Percentiles rank a stretch among this genome's conserved stretches.
phyloP scores from a whole-genome alignment of 2,113 vertebrate species.

The Heliornis fulica region DNA sequence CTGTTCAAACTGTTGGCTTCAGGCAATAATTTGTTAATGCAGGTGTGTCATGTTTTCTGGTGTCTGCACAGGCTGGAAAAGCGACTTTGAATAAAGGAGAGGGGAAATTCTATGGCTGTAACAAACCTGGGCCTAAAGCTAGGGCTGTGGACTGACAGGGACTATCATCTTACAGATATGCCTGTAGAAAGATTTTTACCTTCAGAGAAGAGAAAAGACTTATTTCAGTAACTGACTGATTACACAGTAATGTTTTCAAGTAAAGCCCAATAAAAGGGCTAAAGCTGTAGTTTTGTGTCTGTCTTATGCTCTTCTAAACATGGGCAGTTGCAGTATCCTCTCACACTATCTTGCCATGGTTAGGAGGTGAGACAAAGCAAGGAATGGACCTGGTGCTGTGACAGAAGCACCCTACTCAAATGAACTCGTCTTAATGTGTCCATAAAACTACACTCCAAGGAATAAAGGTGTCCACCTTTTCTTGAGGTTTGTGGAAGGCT shows the following conservation, averaged over 20 bases:
- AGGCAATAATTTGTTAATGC: conserved; percentile 16
- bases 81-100: not conserved
- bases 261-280: not conserved
- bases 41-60: not conserved
- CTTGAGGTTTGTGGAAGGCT: not conserved
- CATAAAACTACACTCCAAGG: not conserved
- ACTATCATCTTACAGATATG: not conserved
- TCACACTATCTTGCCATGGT: not conserved
- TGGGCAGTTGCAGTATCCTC: not conserved
- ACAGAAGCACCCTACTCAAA: not conserved
- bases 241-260: not conserved
- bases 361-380: not conserved
- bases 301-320: not conserved
- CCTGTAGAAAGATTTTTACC: not conserved
- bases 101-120: not conserved
- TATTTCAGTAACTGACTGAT: not conserved
- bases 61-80: not conserved
- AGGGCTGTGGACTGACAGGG: not conserved
- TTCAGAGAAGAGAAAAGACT: not conserved
- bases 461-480: not conserved
- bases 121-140: not conserved
- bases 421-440: not conserved
- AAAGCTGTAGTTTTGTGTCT: not conserved
- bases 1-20: not conserved
- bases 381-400: not conserved